Evolutionary conservation across 2,113 vertebrate genomes (phyloP).

Genomic region (Cygnus atratus): DNA sequence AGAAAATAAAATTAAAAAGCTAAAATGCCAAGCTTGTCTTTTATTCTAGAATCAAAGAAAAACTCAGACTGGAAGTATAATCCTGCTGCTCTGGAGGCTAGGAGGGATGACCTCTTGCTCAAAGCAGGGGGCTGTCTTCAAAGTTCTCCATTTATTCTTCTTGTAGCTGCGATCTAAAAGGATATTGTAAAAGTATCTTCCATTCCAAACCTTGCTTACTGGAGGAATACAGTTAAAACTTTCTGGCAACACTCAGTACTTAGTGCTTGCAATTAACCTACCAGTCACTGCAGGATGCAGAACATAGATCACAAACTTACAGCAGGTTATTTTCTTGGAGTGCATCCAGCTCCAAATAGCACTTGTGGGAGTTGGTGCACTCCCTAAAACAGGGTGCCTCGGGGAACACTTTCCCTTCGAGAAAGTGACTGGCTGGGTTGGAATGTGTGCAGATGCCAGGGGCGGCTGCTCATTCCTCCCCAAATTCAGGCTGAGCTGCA

Average conservation of each 20-base stretch:
- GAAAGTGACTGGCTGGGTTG: neutral
- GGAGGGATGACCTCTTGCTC: neutral
- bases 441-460: neutral
- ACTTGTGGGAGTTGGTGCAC: neutral
- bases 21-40: neutral
- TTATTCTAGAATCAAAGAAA: neutral
- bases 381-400: neutral
- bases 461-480: neutral
- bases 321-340: neutral
- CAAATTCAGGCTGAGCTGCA: neutral
- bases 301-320: neutral
- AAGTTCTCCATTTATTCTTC: neutral
- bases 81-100: neutral
- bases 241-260: neutral
- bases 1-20: neutral
- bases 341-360: neutral
- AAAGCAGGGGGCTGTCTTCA: neutral
- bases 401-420: neutral
- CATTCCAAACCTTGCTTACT: neutral
- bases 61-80: neutral
- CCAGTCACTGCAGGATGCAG: neutral
- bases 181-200: neutral
- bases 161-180: neutral
- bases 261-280: neutral
- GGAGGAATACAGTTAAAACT: neutral